These are phyloP conservation scores for Latrodectus geometricus DNA, from an alignment of 1,140 invertebrate genomes.

Conservation along the genomic window DNA sequence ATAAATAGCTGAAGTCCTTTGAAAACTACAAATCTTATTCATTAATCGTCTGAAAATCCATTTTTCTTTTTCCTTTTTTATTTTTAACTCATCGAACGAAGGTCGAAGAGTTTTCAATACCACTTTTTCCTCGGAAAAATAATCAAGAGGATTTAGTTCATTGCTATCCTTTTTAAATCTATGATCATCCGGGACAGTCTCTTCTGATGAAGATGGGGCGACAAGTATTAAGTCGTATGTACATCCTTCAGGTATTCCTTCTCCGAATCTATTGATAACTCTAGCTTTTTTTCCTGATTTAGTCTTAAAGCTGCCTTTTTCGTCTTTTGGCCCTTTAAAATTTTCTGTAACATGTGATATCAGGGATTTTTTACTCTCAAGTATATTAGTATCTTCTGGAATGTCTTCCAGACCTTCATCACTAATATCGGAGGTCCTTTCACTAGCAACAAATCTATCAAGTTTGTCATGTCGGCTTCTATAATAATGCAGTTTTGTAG, in stretches of 20 bases:
- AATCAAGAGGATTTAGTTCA: too few relatives aligned
- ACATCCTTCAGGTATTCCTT: background rate
- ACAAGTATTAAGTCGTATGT: background rate
- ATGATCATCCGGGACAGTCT: too few relatives aligned
- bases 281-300: too few relatives aligned
- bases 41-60: too few relatives aligned
- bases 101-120: too few relatives aligned
- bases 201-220: too few relatives aligned
- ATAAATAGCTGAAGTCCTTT: background rate
- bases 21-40: too few relatives aligned
- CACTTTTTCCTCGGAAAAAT: too few relatives aligned
- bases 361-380: background rate
- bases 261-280: background rate
- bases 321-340: background rate
- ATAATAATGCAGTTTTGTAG: background rate
- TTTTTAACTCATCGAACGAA: too few relatives aligned
- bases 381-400: background rate
- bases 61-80: too few relatives aligned
- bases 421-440: background rate
- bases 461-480: background rate
- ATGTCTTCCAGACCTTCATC: background rate
- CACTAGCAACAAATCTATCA: background rate
- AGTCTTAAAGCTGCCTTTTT: background rate
- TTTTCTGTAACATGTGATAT: background rate
- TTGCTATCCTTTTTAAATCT: too few relatives aligned